Base-by-base conservation (phyloP, 2,888 invertebrate genomes). In the Tortrix viridana region DNA sequence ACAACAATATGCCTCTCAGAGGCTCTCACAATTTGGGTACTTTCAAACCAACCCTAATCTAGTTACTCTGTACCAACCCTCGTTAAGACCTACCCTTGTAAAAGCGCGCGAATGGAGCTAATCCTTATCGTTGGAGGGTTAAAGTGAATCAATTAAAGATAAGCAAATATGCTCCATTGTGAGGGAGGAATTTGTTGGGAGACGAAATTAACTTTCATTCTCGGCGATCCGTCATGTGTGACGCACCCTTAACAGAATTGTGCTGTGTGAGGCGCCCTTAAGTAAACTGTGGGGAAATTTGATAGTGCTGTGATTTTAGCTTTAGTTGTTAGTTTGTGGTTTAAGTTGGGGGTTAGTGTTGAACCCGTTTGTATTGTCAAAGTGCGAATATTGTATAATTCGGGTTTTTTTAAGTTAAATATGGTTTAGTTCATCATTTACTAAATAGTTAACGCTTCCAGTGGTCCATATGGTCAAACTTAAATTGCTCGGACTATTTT, bases 101-200 rank as follows among this genome's bases (percentile, higher is more conserved):
- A 91, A 92, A 91, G 89, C 88, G 88, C 86, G 86, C 89, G 90
- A 92, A 91, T 90, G 84, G 85, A 84, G 83, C 88, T 91, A 91
- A 92, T 91, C 91, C 90, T 89, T 89, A 91, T 90, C 91, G 67
- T 69, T 73, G 74, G 79, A 79, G 89, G 89, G 89, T 84, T 86
- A 88, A 77, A 92, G 86, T 89, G 89, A 91, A 92, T 92, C 91
- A 91, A 92, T 92, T 91, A 91, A 89, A 92, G 91, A 92, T 91
- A 92, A 92, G 89, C 92, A 91, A 92, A 92, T 92, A 90, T 86
- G 85, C 75, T 80, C 76, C 79, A 83, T 92, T 90, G 89, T 91
- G 77, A 72, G 61, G 69, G 73, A 76, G 78, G 88, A 89, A 89
- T 90, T 89, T 83, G 89, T 88, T 80, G 82, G 79, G 84, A 81